Base-by-base conservation (phyloP, 2,888 invertebrate species). In the Patella caerulea region DNA sequence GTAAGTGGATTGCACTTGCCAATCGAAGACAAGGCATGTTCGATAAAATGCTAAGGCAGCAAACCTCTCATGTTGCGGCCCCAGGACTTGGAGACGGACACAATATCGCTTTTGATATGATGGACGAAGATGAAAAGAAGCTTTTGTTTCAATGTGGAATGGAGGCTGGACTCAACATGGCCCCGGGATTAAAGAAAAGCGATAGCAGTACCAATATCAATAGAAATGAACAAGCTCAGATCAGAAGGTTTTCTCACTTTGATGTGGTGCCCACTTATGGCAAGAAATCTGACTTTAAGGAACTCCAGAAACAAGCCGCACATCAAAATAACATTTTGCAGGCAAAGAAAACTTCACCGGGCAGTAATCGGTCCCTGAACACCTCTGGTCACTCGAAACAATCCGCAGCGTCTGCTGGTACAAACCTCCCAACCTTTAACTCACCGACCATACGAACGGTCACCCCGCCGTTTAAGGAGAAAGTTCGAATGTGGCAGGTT, bases 401-500 rank as follows among this genome's bases (percentile, higher is more conserved):
- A 45, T 72, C 79, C 15, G 55, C 76, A 71, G 15, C 65, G 9
- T 74, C 74, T 15, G 59, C 71, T 59, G n/a, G 69, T 55, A 54
- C 71, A 72, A 56, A 71, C 72, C 53, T 77, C 54, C 76, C 75
- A 73, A 65, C 79, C 78, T 4, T 72, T 69, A 29, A 82, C 78
- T 15, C 73, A 74, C 34, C 19, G 65, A 15, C 83, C 76, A 72
- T 83, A 78, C 2, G 82, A 11, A 52, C 82, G 9, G 71, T 81
- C 0, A 74, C 81, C 14, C 82, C 83, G 3, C 72, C 74, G 17
- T 81, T 82, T 5, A 79, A 82, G 0, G 80, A 81, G 12, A 72
- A 73, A 1, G 79, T 71, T 80, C 80, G 1, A 2, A 81, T 88
- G 29, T 88, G 88, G 88, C 85, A 87, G 74, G 86, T 84, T 1